Percentiles rank a stretch among this genome's conserved stretches.
phyloP scores from a whole-genome alignment of 2,888 invertebrate species.

The Lepidochrysops patricia region DNA sequence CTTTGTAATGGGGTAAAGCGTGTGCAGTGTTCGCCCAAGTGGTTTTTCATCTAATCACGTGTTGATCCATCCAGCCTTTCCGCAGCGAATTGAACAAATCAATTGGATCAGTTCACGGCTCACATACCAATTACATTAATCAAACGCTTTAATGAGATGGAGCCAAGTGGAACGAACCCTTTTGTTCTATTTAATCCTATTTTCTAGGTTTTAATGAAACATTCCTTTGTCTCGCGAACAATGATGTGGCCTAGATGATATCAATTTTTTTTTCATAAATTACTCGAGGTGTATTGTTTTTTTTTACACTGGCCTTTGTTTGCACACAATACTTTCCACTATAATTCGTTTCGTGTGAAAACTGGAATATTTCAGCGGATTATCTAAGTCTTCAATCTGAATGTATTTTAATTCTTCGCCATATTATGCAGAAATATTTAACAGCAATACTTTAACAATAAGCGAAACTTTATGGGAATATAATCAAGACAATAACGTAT shows the following conservation, averaged over 20 bases:
- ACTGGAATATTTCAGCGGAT: too few species aligned
- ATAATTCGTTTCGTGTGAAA: too few species aligned
- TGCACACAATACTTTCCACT: too few species aligned
- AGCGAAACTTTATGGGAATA: too few species aligned
- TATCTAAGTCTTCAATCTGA: too few species aligned
- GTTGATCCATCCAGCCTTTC: background rate
- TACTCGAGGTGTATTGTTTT: background rate
- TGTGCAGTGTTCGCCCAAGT: background rate
- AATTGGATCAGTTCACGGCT: background rate
- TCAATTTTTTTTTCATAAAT: background rate
- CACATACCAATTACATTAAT: background rate
- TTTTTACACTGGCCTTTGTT: too few species aligned
- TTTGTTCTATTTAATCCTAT: background rate
- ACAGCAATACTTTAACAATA: too few species aligned
- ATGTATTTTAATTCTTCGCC: too few species aligned
- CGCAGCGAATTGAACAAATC: background rate
- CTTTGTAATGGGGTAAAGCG: too few species aligned
- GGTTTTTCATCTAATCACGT: slow-evolving; percentile 2
- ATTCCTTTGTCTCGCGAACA: background rate
- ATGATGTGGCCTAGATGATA: background rate
- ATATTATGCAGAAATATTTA: too few species aligned
- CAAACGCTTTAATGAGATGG: background rate
- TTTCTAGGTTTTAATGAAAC: background rate
- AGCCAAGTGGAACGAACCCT: background rate
- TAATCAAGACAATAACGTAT: too few species aligned